A percentile compares a stretch with the other conserved stretches of the same genome.
Conservation (phyloP, 2,797 vertebrate species). For the Phataginus tetradactyla region DNA sequence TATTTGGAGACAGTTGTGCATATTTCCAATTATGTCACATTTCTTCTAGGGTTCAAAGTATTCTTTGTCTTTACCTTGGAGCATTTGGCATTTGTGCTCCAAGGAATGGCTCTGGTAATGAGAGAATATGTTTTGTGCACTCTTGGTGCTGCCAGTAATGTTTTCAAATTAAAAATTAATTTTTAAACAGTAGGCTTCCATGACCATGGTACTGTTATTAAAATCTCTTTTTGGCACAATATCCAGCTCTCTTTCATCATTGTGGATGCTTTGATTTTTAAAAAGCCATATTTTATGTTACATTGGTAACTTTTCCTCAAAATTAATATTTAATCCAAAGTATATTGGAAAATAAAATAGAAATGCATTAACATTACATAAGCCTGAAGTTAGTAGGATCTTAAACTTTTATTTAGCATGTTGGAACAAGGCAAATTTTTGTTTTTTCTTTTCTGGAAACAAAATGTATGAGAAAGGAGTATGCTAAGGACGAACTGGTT, state of each 20-base stretch:
- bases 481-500: not conserved
- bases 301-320: slow-evolving; percentile 65
- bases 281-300: slow-evolving; percentile 68
- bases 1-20: slow-evolving; percentile 67
- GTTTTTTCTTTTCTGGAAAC: slow-evolving; percentile 26
- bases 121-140: slow-evolving; percentile 78
- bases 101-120: slow-evolving; percentile 72
- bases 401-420: slow-evolving; percentile 70
- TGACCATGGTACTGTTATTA: slow-evolving; percentile 80
- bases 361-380: slow-evolving; percentile 68
- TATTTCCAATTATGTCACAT: slow-evolving; percentile 62
- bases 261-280: slow-evolving; percentile 64
- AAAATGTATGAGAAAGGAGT: not conserved
- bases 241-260: slow-evolving; percentile 71
- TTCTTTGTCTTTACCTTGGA: slow-evolving; percentile 71
- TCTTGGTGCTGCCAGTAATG: slow-evolving; percentile 74
- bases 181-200: slow-evolving; percentile 83
- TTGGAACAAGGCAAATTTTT: slow-evolving; percentile 8
- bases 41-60: slow-evolving; percentile 69
- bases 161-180: slow-evolving; percentile 84
- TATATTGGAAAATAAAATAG: slow-evolving; percentile 80
- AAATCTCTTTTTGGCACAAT: slow-evolving; percentile 75
- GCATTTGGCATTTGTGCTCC: slow-evolving; percentile 71
- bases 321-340: slow-evolving; percentile 83
- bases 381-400: slow-evolving; percentile 46